These are phyloP conservation scores for Amyelois transitella DNA, from an alignment of 1,140 invertebrate species.

Conservation along the genomic window DNA sequence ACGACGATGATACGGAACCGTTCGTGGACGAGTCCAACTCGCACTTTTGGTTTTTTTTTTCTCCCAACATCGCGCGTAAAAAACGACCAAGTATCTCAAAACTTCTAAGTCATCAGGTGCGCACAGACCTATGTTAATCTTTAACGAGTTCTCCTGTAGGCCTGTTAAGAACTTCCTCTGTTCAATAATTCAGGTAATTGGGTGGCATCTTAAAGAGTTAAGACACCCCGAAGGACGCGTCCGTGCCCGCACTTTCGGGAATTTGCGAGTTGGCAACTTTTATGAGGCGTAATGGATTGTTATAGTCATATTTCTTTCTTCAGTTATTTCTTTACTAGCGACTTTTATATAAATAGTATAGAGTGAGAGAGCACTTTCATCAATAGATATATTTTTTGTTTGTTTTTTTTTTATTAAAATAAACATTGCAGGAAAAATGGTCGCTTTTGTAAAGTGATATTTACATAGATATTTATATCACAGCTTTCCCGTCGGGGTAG, in stretches of 20 bases:
- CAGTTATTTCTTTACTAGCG: background rate
- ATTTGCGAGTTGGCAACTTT: background rate
- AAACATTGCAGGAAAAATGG: no score
- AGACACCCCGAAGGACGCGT: background rate
- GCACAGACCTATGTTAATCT: conserved; percentile 13
- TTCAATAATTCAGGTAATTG: conserved; percentile 23
- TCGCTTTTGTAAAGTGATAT: no score
- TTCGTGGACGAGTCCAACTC: no score
- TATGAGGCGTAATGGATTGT: background rate
- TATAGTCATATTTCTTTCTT: background rate
- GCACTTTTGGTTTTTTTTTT: no score
- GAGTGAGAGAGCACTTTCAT: no score
- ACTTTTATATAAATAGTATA: no score
- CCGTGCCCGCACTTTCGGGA: background rate
- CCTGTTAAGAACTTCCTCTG: conserved; percentile 14
- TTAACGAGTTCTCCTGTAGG: conserved; percentile 23
- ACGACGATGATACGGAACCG: no score
- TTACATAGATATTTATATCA: no score
- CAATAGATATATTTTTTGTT: background rate
- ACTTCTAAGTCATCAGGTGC: background rate
- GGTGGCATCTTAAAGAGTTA: conserved; percentile 8
- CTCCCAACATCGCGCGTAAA: no score
- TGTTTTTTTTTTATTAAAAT: background rate
- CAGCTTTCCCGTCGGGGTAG: no score
- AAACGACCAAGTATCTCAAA: no score